Percentiles rank a stretch among this genome's conserved stretches.
Conservation (phyloP, 2,113 vertebrate species). For the Fregata magnificens region DNA sequence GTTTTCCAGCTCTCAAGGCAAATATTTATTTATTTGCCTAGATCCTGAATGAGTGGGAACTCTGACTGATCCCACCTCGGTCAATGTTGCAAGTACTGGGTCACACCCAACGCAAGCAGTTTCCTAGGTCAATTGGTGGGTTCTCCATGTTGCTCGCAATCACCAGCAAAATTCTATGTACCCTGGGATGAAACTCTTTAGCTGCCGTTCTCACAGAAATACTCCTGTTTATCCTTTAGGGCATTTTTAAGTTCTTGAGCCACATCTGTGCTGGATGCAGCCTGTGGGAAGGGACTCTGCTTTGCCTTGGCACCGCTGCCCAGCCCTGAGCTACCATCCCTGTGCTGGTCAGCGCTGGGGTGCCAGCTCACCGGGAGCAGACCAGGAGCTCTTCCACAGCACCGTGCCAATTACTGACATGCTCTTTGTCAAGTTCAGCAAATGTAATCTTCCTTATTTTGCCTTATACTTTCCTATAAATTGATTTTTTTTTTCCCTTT, state of each 20-base stretch:
- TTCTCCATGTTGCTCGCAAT: neutral
- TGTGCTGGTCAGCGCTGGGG: accelerated
- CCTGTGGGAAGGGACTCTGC: neutral
- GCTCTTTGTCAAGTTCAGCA: neutral
- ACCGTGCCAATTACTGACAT: accelerated
- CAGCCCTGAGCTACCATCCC: neutral
- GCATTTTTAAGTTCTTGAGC: neutral
- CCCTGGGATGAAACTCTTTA: neutral
- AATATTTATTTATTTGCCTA: neutral
- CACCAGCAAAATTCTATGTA: neutral
- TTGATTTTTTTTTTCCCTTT: neutral
- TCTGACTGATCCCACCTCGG: accelerated
- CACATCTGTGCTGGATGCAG: accelerated
- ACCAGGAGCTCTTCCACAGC: accelerated
- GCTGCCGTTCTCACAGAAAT: neutral
- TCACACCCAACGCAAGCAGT: accelerated
- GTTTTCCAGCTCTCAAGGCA: neutral
- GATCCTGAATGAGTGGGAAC: neutral
- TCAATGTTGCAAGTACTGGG: neutral
- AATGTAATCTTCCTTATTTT: neutral
- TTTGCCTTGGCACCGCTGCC: neutral
- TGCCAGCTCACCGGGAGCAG: too few species aligned
- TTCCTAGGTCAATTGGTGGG: accelerated
- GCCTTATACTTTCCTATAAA: neutral
- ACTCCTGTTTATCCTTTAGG: neutral